Percentiles rank a stretch among this genome's conserved stretches.
phyloP scores from a whole-genome alignment of 2,797 vertebrate species.

The Notoglanidium macrostoma region DNA sequence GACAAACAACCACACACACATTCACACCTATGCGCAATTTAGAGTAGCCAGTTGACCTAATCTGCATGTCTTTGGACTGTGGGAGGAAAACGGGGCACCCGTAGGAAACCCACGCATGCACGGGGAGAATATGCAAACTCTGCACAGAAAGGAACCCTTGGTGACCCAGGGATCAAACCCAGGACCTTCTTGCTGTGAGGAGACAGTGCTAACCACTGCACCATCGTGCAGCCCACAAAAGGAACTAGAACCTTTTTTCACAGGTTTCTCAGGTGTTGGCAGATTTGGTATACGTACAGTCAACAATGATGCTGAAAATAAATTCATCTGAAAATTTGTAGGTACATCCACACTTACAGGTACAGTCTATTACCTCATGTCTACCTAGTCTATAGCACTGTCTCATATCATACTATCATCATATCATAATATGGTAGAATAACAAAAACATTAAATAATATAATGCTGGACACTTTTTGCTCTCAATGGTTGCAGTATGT shows the following conservation, averaged over 20 bases:
- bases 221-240: no score
- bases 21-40: no score
- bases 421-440: background rate
- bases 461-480: background rate
- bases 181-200: no score
- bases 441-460: background rate
- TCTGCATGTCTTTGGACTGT: no score
- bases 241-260: background rate
- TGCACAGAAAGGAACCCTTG: no score
- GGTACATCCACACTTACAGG: background rate
- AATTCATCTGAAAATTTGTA: background rate
- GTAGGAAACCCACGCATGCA: no score
- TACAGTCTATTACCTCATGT: background rate
- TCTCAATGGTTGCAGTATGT: background rate
- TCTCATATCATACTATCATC: background rate
- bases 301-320: background rate
- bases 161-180: no score
- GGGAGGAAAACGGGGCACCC: no score
- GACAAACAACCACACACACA: no score
- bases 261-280: background rate
- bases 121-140: no score
- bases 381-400: background rate
- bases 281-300: background rate
- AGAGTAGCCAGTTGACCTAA: no score
- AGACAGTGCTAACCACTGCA: no score